Evolutionary conservation across 2,113 vertebrate genomes (phyloP), one percentile per base, ranked within the genome.

Genomic region (Procavia capensis): DNA sequence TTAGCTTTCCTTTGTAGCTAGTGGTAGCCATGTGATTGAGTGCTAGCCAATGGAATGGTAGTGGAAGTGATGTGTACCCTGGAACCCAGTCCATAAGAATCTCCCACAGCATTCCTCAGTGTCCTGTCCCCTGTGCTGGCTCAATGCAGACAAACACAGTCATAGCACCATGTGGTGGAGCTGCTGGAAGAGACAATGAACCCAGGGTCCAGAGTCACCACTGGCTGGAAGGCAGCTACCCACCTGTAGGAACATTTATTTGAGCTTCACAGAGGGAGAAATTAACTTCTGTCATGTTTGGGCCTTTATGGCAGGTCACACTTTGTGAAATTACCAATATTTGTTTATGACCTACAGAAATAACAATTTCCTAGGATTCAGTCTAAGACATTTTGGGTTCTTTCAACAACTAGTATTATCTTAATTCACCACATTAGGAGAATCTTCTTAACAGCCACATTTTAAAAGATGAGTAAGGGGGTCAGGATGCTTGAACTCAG

Each of bases 361-460:
- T n/a, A 25, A n/a, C 76, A 34, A 64, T 81, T 86, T 13, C 13
- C 39, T 85, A 6, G 27, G 41, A 36, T 66, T 41, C 34, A 75
- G n/a, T 34, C 25, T 85, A 88, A 95, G 68, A 61, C 54, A 85
- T 39, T 94, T 87, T 74, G 34, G 14, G 20, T 92, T 92, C 80
- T 78, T 83, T 78, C 27, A 78, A 47, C 47, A 70, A 29, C 59
- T n/a, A 50, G 27, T 59, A 27, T 84, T 64, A 79, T n/a, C 31
- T 45, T 63, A 63, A 78, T 59, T 50, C 20, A 74, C 17, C 2
- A 83, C 50, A 20, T 76, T 91, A 61, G 7, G 88, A 43, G 24
- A 88, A 84, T 84, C 10, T 93, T 92, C 70, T 41, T 47, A 85
- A 61, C 9, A 79, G 19, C 5, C n/a, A 31, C n/a, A n/a, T 78